Conservation (phyloP, 1,140 invertebrate species). For the Drosophila oshimai region DNA sequence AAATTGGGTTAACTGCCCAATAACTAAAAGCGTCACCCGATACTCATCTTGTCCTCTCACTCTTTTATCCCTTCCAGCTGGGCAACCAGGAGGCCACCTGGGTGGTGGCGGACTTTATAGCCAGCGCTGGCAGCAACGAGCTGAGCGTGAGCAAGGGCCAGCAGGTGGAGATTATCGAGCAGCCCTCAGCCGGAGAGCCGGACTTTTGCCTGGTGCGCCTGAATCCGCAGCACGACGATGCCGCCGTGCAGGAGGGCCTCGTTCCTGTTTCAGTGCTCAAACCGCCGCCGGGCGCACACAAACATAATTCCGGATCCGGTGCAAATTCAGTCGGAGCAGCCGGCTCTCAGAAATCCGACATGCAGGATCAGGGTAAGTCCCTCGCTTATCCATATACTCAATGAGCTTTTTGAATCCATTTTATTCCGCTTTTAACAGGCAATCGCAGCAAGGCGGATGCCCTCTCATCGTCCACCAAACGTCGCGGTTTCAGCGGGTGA, state of each 20-base stretch:
- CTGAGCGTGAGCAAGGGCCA: conserved; percentile 92
- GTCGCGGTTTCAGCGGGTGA: conserved; percentile 91
- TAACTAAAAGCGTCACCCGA: background rate
- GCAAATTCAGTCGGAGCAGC: conserved; percentile 15
- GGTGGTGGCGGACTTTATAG: conserved; percentile 92
- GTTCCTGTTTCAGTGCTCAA: conserved; percentile 93
- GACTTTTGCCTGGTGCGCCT: conserved; percentile 87
- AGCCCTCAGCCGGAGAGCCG: conserved; percentile 84
- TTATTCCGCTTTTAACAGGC: conserved; percentile 18
- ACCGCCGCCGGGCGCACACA: conserved; percentile 86
- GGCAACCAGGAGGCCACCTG: conserved; percentile 91
- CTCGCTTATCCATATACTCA: background rate
- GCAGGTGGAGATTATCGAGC: conserved; percentile 95
- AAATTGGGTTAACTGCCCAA: conserved; percentile 5
- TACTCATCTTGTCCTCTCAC: conserved; percentile 18
- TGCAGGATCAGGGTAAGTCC: conserved; percentile 77
- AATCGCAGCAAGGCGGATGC: conserved; percentile 84
- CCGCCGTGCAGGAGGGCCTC: conserved; percentile 89
- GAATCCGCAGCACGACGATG: conserved; percentile 84
- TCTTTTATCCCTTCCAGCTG: conserved; percentile 83
- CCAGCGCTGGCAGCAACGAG: conserved; percentile 87
- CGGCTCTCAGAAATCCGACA: conserved; percentile 54
- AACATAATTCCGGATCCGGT: conserved; percentile 49
- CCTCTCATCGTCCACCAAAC: conserved; percentile 84
- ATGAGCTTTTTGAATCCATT: background rate